Conservation (phyloP, 2,113 vertebrate species). For the Mustela lutreola region DNA sequence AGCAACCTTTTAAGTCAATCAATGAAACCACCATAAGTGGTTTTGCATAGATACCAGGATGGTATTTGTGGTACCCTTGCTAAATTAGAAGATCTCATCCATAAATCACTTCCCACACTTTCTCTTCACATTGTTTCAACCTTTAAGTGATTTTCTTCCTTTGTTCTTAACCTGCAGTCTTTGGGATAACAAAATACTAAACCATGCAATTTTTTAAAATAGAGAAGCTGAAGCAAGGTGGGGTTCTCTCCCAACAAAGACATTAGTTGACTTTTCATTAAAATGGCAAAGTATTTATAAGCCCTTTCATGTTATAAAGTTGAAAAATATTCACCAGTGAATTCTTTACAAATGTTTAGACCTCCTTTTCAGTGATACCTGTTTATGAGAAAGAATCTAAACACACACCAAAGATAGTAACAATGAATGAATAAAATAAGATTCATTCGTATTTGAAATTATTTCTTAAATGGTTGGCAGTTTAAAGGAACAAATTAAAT, state of each 20-base stretch:
- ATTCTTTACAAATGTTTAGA: not conserved
- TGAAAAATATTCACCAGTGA: not conserved
- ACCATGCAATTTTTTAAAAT: conserved; percentile 9
- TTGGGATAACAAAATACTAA: conserved; percentile 3
- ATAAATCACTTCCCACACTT: conserved; percentile 57
- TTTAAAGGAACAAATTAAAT: conserved; percentile 20
- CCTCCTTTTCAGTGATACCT: not conserved
- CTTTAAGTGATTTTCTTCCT: conserved; percentile 25
- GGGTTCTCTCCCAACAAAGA: not conserved
- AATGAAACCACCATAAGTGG: conserved; percentile 70
- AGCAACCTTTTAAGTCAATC: conserved; percentile 75
- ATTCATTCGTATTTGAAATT: not conserved
- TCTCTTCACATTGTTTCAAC: conserved; percentile 14
- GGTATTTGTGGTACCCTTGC: conserved; percentile 4
- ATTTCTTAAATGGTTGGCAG: not conserved
- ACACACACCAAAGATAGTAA: not conserved
- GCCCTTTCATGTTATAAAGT: not conserved
- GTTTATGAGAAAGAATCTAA: conserved; percentile 26
- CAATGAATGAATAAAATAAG: not conserved
- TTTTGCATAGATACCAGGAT: not conserved
- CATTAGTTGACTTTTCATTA: not conserved
- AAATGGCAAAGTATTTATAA: not conserved
- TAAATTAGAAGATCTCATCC: conserved; percentile 43
- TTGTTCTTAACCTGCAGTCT: not conserved
- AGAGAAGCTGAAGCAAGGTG: not conserved